Percentiles rank a stretch among this genome's conserved stretches.
phyloP scores from a whole-genome alignment of 53 echinoderm and acorn worm genomes.

The Pentamera pediparva region DNA sequence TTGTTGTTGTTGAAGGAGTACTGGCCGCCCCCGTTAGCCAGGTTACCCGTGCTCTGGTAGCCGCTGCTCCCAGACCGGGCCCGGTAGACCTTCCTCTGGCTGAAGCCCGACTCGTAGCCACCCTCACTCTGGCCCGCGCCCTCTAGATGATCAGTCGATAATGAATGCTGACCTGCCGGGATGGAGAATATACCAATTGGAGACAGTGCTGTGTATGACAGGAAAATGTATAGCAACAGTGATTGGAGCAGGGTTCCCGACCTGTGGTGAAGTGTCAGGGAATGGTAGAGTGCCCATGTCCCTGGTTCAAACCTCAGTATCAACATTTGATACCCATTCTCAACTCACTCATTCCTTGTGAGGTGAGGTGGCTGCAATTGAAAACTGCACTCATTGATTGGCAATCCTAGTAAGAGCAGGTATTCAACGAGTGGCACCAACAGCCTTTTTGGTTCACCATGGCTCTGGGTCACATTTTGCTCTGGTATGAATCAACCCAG shows the following conservation, averaged over 20 bases:
- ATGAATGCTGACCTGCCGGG: not conserved
- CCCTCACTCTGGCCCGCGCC: conserved; percentile 10
- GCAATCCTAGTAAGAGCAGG: too few relatives aligned
- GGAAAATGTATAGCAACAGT: not conserved
- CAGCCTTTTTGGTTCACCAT: too few relatives aligned
- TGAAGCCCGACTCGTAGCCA: not conserved
- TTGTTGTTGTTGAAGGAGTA: conserved; percentile 48
- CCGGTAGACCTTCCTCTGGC: conserved; percentile 5
- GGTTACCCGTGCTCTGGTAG: conserved; percentile 20
- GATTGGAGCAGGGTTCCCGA: not conserved
- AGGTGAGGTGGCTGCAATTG: too few relatives aligned
- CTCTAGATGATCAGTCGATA: conserved; percentile 16
- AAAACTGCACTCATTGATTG: too few relatives aligned
- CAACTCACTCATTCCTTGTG: too few relatives aligned
- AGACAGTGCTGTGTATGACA: not conserved
- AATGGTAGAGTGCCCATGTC: too few relatives aligned
- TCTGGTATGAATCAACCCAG: too few relatives aligned
- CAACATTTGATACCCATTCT: too few relatives aligned
- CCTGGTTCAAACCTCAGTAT: too few relatives aligned
- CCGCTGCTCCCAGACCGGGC: conserved; percentile 21
- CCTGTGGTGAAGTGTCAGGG: too few relatives aligned
- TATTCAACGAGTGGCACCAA: too few relatives aligned
- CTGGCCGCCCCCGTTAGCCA: conserved; percentile 18
- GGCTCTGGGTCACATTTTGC: too few relatives aligned
- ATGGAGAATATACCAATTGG: not conserved